Conservation (phyloP, 1,140 invertebrate species). For the Diprion similis region DNA sequence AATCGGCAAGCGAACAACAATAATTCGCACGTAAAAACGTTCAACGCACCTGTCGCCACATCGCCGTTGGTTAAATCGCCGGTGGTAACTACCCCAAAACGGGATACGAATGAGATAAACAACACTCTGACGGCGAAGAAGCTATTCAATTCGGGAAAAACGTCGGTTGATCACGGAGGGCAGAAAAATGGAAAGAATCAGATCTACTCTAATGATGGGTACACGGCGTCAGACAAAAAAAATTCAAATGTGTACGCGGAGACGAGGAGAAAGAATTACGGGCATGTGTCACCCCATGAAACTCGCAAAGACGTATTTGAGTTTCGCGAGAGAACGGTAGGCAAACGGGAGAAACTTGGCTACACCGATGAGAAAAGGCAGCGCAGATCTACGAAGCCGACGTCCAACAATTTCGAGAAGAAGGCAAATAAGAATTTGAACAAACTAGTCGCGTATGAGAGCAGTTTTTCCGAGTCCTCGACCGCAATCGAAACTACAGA, state of each 20-base stretch:
- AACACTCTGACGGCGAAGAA: not conserved
- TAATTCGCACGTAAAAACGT: slow-evolving; percentile 13
- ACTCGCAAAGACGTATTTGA: not conserved
- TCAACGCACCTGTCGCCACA: slow-evolving; percentile 10
- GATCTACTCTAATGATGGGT: not conserved
- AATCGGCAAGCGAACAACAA: slow-evolving; percentile 31
- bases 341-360: not conserved
- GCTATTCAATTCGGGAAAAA: not conserved
- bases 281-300: not conserved
- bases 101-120: slow-evolving; percentile 13
- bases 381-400: not conserved
- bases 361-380: slow-evolving; percentile 1
- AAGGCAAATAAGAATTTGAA: slow-evolving; percentile 13
- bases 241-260: slow-evolving; percentile 13
- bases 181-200: not conserved
- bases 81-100: slow-evolving; percentile 4
- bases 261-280: slow-evolving; percentile 11
- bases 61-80: slow-evolving; percentile 3
- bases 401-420: not conserved
- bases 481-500: slow-evolving; percentile 14
- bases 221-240: not conserved
- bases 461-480: not conserved
- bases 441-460: slow-evolving; percentile 6
- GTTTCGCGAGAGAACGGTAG: slow-evolving; percentile 3
- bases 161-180: not conserved